Conservation (phyloP, 2,113 vertebrate species). For the Chionomys nivalis region DNA sequence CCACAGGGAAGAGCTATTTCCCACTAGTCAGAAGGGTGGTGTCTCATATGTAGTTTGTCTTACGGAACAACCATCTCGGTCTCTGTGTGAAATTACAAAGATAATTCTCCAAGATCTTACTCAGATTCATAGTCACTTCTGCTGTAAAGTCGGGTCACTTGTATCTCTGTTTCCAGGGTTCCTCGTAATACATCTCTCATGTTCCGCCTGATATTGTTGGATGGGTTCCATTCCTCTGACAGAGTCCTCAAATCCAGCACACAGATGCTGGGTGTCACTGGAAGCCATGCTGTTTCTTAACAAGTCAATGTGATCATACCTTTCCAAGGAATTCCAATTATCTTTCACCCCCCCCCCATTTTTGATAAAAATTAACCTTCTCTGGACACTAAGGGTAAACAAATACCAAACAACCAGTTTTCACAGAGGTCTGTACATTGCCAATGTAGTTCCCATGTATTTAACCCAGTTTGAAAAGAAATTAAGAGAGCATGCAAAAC, state of each 20-base stretch:
- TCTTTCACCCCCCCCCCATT: background rate
- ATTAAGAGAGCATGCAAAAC: background rate
- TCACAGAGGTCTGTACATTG: background rate
- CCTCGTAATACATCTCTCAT: background rate
- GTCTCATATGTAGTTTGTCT: background rate
- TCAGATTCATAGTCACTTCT: background rate
- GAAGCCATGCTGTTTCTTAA: background rate
- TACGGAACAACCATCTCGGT: background rate
- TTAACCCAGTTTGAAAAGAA: background rate
- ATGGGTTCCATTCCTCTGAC: background rate
- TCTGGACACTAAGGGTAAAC: background rate
- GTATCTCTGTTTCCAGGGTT: background rate
- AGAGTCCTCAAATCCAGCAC: background rate
- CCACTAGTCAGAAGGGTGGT: background rate
- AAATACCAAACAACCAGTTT: background rate
- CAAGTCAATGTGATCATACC: background rate
- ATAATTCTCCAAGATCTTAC: background rate
- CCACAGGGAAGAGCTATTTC: background rate
- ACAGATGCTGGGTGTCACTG: background rate
- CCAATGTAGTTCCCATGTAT: background rate
- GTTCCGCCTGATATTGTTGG: background rate
- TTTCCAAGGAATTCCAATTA: background rate
- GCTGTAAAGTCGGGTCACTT: background rate
- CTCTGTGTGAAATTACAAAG: background rate
- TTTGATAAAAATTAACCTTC: constrained; percentile 32